Base-by-base conservation (phyloP, 2,797 vertebrate genomes). In the Brachymystax lenok region DNA sequence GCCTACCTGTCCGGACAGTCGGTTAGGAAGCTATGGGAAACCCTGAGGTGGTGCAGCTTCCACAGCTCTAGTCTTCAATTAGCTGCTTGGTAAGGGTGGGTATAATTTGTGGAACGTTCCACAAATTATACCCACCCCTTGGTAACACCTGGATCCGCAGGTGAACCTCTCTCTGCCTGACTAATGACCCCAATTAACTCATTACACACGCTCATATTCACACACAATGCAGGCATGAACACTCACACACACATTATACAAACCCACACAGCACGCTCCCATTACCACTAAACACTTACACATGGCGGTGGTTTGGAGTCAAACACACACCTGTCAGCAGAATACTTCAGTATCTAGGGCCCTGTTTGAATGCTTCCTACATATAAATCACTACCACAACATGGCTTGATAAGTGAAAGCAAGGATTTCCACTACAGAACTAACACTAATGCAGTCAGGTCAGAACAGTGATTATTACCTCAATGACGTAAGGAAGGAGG, bases 391-490 rank as follows among this genome's bases (percentile, higher is more conserved):
- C 54, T 7, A n/a, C 19, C 54, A 19, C 56, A 24, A 63, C 59
- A 19, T 24, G 59, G 21, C 59, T 63, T 3, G 59, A 27, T 10
- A 46, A 24, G 8, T 24, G 21, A 63, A 24, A 24, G 21, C n/a
- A 24, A 27, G 7, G n/a, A 3, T 63, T 24, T 24, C 40, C 10
- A 46, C 40, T 46, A 63, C 21, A 63, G 3, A 24, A 17, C n/a
- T 13, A 21, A 61, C 56, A 61, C 28, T 21, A 28, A 67, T 7
- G 0, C 27, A 68, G 66, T 3, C 4, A 33, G 2, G 28, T 19
- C 64, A 16, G 24, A 19, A 3, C 24, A 28, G 64, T 4, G 13
- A 84, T 82, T 77, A 76, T 75, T 81, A 77, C 19, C 54, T 56
- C 21, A 61, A n/a, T 3, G 7, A 61, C 1, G 3, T 1, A 59